Base-by-base conservation (phyloP, 2,113 vertebrate species). In the Callionymus lyra region DNA sequence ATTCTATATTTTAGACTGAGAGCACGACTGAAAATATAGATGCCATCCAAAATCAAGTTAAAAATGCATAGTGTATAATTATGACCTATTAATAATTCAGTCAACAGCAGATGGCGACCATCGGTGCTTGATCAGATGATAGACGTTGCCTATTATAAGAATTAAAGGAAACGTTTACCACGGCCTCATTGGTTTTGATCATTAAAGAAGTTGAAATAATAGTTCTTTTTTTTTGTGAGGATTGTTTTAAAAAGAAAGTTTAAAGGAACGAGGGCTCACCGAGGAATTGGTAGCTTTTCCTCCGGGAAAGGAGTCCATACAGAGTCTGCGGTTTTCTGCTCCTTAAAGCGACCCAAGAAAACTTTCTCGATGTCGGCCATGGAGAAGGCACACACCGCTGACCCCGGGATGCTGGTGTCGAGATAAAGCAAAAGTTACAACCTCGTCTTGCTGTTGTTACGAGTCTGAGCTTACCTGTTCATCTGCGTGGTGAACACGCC, bases 401-500 rank as follows among this genome's bases (percentile, higher is more conserved):
- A 98, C 3, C 94, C 95, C 5, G 95, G 95, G 66, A 99, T 98
- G 70, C 95, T 99, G 76, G 37, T 34, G 19, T 38, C 1, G 19
- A 0, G 32, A 10, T 3, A 12, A 16, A 27, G 10, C 10, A 17
- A 56, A 8, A 3, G 6, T 31, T 8, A 12, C 1, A 4, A 27
- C 8, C 21, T 4, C 21, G 21, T 27, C 21, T 27, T 27, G 21
- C 8, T 27, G 21, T 27, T 27, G n/a, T 27, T 8, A 27, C 21
- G 21, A 14, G 21, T 34, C 6, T 0, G 1, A 10, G 9, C 86
- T 84, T 73, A 99, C 94, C 94, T 99, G 87, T 99, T 99, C 67
- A 98, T 88, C 81, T 98, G 94, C 0, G 95, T 99, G 65, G 93
- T 98, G 63, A 99, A 99, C 40, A 99, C 93, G 0, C 93, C 95